Conservation (phyloP, 2,888 invertebrate species). For the Agriopis aurantiaria region DNA sequence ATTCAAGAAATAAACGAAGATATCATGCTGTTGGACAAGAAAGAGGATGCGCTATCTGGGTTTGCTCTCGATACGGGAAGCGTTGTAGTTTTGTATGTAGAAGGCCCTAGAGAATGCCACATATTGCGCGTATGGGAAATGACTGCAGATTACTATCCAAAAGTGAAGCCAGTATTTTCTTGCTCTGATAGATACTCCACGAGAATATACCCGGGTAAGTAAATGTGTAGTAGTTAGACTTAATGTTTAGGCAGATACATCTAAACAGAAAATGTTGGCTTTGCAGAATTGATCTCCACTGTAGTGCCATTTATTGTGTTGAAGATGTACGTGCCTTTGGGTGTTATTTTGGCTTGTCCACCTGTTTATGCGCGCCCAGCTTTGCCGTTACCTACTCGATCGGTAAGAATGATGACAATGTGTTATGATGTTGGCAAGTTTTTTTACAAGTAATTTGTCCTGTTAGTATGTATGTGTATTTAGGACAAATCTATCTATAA, state of each 20-base stretch:
- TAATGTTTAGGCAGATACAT: not conserved
- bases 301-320: slow-evolving; percentile 66
- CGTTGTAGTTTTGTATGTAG: slow-evolving; percentile 65
- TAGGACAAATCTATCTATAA: no score
- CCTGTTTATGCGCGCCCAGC: slow-evolving; percentile 72
- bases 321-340: slow-evolving; percentile 72
- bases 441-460: no score
- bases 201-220: slow-evolving; percentile 71
- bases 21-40: slow-evolving; percentile 41
- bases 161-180: slow-evolving; percentile 65
- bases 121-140: slow-evolving; percentile 71
- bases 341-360: slow-evolving; percentile 69
- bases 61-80: slow-evolving; percentile 73
- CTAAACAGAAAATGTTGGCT: not conserved
- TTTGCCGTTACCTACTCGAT: slow-evolving; percentile 68
- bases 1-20: slow-evolving; percentile 66
- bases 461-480: no score
- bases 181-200: slow-evolving; percentile 62
- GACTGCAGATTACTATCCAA: slow-evolving; percentile 64
- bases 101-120: slow-evolving; percentile 70
- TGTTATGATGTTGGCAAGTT: no score
- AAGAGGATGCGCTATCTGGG: slow-evolving; percentile 65
- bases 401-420: slow-evolving; percentile 56
- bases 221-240: not conserved
- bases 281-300: slow-evolving; percentile 61